Evolutionary conservation across 2,113 vertebrate genomes (phyloP).

Genomic region (Cebus imitator): DNA sequence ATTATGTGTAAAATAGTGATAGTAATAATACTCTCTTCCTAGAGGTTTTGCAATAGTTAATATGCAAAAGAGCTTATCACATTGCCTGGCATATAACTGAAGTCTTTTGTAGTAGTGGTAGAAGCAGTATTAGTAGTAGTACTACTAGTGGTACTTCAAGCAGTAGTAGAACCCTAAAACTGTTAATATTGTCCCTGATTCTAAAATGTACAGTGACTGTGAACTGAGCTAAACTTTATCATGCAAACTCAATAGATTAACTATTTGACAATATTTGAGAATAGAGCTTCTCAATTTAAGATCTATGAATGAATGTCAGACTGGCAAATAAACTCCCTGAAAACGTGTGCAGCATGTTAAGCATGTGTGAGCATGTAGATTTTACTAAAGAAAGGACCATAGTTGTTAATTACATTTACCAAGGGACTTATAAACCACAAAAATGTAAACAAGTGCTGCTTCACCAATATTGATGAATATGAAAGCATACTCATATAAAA

Average conservation of each 20-base stretch:
- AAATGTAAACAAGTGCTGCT: not conserved
- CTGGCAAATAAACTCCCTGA: not conserved
- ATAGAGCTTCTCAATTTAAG: not conserved
- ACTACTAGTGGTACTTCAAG: not conserved
- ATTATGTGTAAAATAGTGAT: not conserved
- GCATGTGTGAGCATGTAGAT: not conserved
- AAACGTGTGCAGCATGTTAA: not conserved
- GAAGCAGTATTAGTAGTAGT: too few relatives aligned
- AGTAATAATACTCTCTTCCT: not conserved
- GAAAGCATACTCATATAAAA: not conserved
- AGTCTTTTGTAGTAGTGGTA: too few relatives aligned
- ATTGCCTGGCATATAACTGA: not conserved
- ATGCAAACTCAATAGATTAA: not conserved
- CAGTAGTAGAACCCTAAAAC: not conserved
- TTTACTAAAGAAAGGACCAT: not conserved
- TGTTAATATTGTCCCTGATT: not conserved
- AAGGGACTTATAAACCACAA: not conserved
- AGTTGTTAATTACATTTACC: not conserved
- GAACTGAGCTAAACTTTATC: not conserved
- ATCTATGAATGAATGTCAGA: not conserved
- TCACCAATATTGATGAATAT: slow-evolving; percentile 4
- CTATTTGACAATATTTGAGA: not conserved
- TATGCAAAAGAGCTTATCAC: not conserved
- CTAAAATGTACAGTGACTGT: not conserved
- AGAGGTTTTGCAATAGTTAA: not conserved